Evolutionary conservation across 1,140 invertebrate genomes (phyloP), one percentile per base, ranked within the genome.

Genomic region (Drosophila funebris): DNA sequence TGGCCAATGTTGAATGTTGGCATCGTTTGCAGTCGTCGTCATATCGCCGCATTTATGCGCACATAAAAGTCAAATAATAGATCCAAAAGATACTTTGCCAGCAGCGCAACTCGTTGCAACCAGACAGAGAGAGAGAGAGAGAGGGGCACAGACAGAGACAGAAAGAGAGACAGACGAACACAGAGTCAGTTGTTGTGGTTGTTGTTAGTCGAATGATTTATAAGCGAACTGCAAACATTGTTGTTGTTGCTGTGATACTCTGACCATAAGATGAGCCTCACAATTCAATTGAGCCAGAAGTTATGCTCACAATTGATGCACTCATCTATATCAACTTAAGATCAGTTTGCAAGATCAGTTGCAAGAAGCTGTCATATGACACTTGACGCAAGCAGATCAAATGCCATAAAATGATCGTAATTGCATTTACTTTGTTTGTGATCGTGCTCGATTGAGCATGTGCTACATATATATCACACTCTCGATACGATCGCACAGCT

Each of bases 11-110:
- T 53, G 50, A 14, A 22, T 36, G 39, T 76, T 53, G 81, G 43
- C 76, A 82, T 60, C 73, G 69, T 67, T 78, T 48, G 43, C 69
- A 66, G 69, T 72, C 78, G 72, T 71, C 78, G 76, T 87, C 82
- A 88, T 83, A 89, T 87, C 71, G 78, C 67, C 83, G 84, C 83
- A 88, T 89, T 88, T 88, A 88, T 88, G 83, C 84, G 78, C 84
- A 88, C 83, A 88, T 88, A 88, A 89, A 88, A 88, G 83, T 88
- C 87, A 88, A 88, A 88, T 88, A 88, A 88, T 88, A 88, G 83
- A 88, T 88, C 83, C 83, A 89, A 88, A 83, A 88, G 83, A 88
- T 83, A 88, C 84, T 78, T 85, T 87, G 82, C 82, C 77, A 63
- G 58, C 46, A 54, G 73, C 44, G 53, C 78, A 61, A 67, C 58